Percentiles rank a stretch among this genome's conserved stretches.
Conservation (phyloP, 1,140 invertebrate genomes). For the Drosophila pandora region DNA sequence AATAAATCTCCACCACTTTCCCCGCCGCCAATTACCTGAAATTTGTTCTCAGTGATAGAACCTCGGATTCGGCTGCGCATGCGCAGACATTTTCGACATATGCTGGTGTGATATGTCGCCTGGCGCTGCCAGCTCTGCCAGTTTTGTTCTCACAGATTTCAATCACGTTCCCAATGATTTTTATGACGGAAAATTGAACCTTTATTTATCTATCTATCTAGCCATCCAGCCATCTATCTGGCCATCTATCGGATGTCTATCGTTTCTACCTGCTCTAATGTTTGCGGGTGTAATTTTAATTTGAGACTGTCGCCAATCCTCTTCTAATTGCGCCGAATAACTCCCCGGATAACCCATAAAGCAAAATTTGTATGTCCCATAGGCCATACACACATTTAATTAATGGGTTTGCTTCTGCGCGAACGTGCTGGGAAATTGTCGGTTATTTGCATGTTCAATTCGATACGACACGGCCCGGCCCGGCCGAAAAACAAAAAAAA, state of each 20-base stretch:
- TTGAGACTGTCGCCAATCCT: conserved; percentile 58
- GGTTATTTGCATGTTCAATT: conserved; percentile 64
- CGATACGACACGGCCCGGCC: conserved; percentile 8
- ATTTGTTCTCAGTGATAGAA: conserved; percentile 11
- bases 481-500: background rate
- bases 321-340: conserved; percentile 58
- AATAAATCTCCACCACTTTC: background rate
- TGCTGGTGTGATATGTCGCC: conserved; percentile 70
- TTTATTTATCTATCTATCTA: conserved; percentile 64
- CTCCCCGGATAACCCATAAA: conserved; percentile 44
- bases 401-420: conserved; percentile 62
- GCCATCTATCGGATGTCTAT: conserved; percentile 27
- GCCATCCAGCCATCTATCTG: conserved; percentile 25
- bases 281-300: conserved; percentile 71
- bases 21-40: background rate
- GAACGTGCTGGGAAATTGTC: conserved; percentile 75
- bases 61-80: conserved; percentile 40
- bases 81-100: conserved; percentile 65
- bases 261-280: conserved; percentile 18
- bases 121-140: conserved; percentile 26
- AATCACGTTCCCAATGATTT: conserved; percentile 77
- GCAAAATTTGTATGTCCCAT: conserved; percentile 47
- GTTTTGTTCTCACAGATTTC: conserved; percentile 66
- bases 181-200: conserved; percentile 78
- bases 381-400: conserved; percentile 48